A percentile compares a stretch with the other conserved stretches of the same genome.
Evolutionary conservation across 2,888 invertebrate genomes (phyloP).

Genomic region (Sturmia bella): DNA sequence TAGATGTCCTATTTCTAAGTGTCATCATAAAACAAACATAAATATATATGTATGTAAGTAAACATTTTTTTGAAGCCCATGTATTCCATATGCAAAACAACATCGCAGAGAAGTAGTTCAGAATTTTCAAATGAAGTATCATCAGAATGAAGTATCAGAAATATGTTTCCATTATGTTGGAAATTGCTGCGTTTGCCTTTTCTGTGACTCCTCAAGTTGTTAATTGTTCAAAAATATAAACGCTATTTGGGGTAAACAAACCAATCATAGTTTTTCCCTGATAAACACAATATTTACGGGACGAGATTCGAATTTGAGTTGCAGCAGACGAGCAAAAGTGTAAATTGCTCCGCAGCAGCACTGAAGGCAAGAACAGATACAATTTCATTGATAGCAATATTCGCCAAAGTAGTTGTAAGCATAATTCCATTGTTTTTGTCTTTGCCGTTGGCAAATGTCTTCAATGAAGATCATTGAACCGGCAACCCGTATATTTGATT

Average conservation of each 20-base stretch:
- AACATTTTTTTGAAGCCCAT: too few species aligned
- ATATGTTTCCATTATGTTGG: too few species aligned
- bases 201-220: too few species aligned
- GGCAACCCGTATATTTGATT: constrained; percentile 56
- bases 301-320: constrained; percentile 40
- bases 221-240: too few species aligned
- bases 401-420: constrained; percentile 36
- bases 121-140: too few species aligned
- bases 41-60: background rate
- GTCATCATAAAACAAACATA: constrained; percentile 3
- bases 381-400: constrained; percentile 8
- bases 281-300: constrained; percentile 42
- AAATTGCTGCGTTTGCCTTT: too few species aligned
- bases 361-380: background rate
- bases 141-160: too few species aligned
- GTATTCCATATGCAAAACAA: too few species aligned
- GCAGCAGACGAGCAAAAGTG: constrained; percentile 30
- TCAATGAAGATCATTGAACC: constrained; percentile 66
- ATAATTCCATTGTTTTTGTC: constrained; percentile 14
- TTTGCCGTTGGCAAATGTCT: constrained; percentile 53
- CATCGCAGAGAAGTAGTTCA: too few species aligned
- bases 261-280: too few species aligned
- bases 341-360: constrained; percentile 3
- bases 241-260: constrained; percentile 55
- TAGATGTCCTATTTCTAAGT: background rate